Evolutionary conservation across 2,113 vertebrate genomes (phyloP), one percentile per base, ranked within the genome.

Genomic region (Anser cygnoides): DNA sequence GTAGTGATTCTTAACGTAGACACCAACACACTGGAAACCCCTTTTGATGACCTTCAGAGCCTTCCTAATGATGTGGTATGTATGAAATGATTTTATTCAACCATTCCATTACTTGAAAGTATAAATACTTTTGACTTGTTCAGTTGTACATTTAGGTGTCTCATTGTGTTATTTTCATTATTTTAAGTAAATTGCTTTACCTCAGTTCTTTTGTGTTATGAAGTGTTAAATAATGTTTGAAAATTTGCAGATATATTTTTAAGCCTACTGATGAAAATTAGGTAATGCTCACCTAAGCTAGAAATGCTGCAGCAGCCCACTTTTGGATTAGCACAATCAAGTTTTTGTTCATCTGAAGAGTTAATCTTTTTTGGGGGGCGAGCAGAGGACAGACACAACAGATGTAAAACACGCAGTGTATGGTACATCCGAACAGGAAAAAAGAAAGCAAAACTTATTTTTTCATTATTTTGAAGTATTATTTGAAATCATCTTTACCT

Each of bases 31-130:
- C 96, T 99, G 97, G 99, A 99, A 97, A 99, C 98, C 1, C 99
- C 99, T 22, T 99, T 99, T 87, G 98, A 99, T 76, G 99, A 99
- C 96, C 99, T 99, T 33, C 99, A 99, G 97, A 99, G 98, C 94
- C 98, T 99, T 68, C 99, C 99, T 55, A 99, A 98, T 35, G 99
- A 99, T 23, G 99, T 99, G 98, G 99, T 99, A 68, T 59, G 98
- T 98, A 93, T 49, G 52, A 55, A 62, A 62, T 12, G 25, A 25
- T 29, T 63, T 35, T 19, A 10, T 0, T 19, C 62, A 22, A 2
- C 54, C 62, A 4, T 20, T 65, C 31, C 3, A 3, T 22, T 75
- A n/a, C 66, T 70, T 46, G 15, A 10, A 71, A 37, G 71, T 15
- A 41, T 55, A 43, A 4, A 19, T 76, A 59, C 80, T 35, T 59